These are phyloP conservation scores for Sisor rabdophorus DNA, from an alignment of 2,113 vertebrate genomes.

Conservation along the genomic window DNA sequence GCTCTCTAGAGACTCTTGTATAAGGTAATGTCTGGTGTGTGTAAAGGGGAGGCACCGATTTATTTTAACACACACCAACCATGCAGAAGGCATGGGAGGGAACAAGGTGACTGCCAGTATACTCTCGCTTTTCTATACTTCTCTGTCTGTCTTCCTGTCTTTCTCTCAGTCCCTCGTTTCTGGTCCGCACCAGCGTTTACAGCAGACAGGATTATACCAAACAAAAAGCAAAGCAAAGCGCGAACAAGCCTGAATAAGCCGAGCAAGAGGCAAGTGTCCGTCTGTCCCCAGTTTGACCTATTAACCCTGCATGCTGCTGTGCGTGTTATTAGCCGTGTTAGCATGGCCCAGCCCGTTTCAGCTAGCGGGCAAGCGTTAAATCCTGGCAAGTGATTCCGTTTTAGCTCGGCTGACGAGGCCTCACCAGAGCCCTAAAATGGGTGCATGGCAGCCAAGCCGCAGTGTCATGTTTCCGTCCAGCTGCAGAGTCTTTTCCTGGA, in stretches of 20 bases:
- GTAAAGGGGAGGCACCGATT: constrained; percentile 75
- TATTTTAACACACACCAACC: constrained; percentile 76
- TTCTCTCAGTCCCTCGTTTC: constrained; percentile 29
- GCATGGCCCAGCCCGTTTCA: constrained; percentile 31
- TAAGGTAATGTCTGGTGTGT: constrained; percentile 93
- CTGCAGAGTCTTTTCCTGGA: constrained; percentile 23
- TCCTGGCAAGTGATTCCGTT: not conserved
- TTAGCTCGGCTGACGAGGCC: not conserved
- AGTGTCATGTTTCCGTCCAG: constrained; percentile 35
- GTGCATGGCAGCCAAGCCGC: constrained; percentile 4
- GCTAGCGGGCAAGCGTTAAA: not conserved
- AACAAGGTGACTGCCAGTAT: constrained; percentile 43
- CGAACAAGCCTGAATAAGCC: constrained; percentile 43
- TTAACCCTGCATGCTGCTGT: constrained; percentile 58
- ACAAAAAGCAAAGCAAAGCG: constrained; percentile 25
- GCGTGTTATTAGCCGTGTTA: constrained; percentile 39
- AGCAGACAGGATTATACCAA: constrained; percentile 53
- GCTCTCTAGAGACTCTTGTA: constrained; percentile 80
- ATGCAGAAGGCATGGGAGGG: constrained; percentile 53
- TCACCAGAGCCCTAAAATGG: constrained; percentile 26
- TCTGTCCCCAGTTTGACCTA: constrained; percentile 47
- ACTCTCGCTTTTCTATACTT: constrained; percentile 29
- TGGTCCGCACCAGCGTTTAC: constrained; percentile 49
- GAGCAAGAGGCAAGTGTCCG: constrained; percentile 62
- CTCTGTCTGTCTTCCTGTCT: constrained; percentile 31